Evolutionary conservation across 2,888 invertebrate genomes (phyloP).

Genomic region (Diaphora mendica): DNA sequence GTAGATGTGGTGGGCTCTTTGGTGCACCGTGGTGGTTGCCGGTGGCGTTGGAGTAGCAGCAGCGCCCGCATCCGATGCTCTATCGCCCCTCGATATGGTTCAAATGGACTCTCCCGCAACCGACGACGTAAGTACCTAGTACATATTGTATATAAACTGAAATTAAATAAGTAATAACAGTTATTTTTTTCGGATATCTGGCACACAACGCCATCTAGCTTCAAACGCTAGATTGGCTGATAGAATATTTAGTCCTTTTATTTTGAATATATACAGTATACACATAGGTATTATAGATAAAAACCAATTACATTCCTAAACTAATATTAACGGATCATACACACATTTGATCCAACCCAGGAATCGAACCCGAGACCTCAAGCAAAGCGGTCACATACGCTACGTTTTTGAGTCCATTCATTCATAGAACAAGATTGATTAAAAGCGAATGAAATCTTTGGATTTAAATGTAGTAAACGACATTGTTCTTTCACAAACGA

Average conservation of each 20-base stretch:
- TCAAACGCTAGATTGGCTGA: too few species aligned
- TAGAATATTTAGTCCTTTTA: not conserved
- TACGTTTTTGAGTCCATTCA: too few species aligned
- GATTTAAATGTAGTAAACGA: not conserved
- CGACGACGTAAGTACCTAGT: conserved; percentile 71
- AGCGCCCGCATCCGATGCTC: conserved; percentile 68
- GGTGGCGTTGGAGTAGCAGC: conserved; percentile 69
- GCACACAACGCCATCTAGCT: too few species aligned
- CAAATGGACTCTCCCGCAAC: conserved; percentile 74
- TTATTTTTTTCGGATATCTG: too few species aligned
- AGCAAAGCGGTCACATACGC: too few species aligned
- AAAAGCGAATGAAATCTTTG: not conserved
- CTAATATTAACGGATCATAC: too few species aligned
- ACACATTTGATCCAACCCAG: too few species aligned
- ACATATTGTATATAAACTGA: not conserved
- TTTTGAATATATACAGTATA: too few species aligned
- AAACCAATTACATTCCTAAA: too few species aligned
- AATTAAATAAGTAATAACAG: not conserved
- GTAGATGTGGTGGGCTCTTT: conserved; percentile 83
- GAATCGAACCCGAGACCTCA: too few species aligned
- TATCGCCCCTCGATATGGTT: conserved; percentile 72
- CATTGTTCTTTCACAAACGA: not conserved
- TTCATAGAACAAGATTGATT: not conserved
- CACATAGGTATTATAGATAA: too few species aligned
- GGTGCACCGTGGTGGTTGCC: conserved; percentile 74